Base-by-base conservation (phyloP, 2,888 invertebrate species). In the Camptogramma bilineatum region DNA sequence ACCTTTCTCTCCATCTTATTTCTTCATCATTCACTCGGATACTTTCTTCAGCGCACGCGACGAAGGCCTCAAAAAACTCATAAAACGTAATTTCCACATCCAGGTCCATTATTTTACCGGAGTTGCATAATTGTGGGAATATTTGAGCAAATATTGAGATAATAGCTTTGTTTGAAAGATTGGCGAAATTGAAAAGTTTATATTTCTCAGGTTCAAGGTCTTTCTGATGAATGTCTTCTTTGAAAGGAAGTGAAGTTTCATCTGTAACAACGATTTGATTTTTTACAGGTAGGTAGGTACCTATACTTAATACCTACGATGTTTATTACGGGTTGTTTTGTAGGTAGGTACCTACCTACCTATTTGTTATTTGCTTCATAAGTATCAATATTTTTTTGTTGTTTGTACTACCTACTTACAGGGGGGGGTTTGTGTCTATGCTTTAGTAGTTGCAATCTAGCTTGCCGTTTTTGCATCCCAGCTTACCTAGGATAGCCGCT, bases 1-100 rank as follows among this genome's bases (percentile, higher is more conserved):
- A 75, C 62, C 69, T 79, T 17, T 78, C 74, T 18, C 75, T 76
- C 78, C 76, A 79, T 48, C 70, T 76, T 7, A 79, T 24, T 63
- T 86, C 84, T 71, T 82, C 79, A 7, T 86, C 81, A 57, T 76
- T 82, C 0, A 87, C 64, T n/a, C 75, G 75, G 57, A 89, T 82
- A 70, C 90, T 91, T 74, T 88, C 84, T 55, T 88, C 84, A 1
- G 87, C 79, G 71, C 94, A 93, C 1, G 79, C 75, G 13, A 95
- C 66, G 56, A 95, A 84, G 16, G 90, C 90, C 81, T 95, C 94
- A 70, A 94, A 94, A 81, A 95, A 95, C 82, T 95, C 95, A 31
- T 94, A 90, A 80, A 95, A 95, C 0, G 94, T 93, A 47, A 95
- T 77, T 73, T 92, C 81, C 71, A 94, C 89, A 54, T 94, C 86